A percentile compares a stretch with the other conserved stretches of the same genome.
phyloP scores from a whole-genome alignment of 2,888 invertebrate genomes.

The Ormyrus nitidulus region DNA sequence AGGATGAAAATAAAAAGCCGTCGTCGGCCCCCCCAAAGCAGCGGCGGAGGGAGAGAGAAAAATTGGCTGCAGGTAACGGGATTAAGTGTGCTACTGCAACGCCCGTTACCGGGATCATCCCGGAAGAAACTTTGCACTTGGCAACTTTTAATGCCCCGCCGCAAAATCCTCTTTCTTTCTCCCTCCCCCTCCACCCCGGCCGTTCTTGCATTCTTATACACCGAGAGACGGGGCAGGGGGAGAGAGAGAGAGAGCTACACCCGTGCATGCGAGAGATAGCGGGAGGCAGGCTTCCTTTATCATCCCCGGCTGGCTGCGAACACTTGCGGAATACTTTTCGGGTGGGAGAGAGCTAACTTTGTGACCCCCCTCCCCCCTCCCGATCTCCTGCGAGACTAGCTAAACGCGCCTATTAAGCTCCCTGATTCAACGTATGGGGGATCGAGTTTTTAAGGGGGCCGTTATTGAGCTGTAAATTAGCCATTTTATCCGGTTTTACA shows the following conservation, averaged over 20 bases:
- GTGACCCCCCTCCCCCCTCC: neutral
- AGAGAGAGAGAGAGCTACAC: neutral
- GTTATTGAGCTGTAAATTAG: no score
- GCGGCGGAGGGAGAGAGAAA: constrained; percentile 57
- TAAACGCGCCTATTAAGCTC: no score
- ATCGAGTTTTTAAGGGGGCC: no score
- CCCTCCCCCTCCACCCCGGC: constrained; percentile 36
- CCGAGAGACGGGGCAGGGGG: no score
- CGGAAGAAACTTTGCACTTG: constrained; percentile 73
- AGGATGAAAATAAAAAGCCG: constrained; percentile 42
- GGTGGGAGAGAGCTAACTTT: neutral
- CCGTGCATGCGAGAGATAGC: constrained; percentile 59
- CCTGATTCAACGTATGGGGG: no score
- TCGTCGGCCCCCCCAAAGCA: no score
- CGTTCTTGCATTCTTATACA: no score
- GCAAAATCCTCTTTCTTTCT: constrained; percentile 62
- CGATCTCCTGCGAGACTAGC: neutral
- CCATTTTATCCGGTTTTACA: no score
- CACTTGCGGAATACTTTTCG: no score
- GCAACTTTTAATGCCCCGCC: constrained; percentile 72
- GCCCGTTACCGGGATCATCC: constrained; percentile 70
- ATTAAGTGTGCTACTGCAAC: constrained; percentile 71
- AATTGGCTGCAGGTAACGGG: constrained; percentile 73
- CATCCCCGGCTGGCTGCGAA: neutral
- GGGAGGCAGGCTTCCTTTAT: constrained; percentile 49